These are phyloP conservation scores for Cyclophora punctaria DNA, from an alignment of 2,888 invertebrate genomes.

Conservation along the genomic window DNA sequence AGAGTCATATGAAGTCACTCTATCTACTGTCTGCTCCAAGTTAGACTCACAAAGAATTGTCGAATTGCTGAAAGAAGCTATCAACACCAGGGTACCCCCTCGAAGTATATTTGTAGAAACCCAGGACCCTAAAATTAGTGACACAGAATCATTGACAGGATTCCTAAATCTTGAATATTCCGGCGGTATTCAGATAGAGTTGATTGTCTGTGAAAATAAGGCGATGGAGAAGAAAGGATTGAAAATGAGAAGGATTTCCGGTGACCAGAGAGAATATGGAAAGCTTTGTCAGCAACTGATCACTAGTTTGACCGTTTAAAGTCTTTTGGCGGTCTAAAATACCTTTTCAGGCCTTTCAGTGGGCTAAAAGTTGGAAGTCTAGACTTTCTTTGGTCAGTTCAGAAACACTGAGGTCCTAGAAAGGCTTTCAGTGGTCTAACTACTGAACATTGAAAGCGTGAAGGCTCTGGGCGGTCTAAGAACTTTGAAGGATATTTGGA, in stretches of 20 bases:
- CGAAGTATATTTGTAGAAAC: slow-evolving; percentile 68
- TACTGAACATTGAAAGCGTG: too few species aligned
- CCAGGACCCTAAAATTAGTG: slow-evolving; percentile 43
- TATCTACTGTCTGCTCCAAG: slow-evolving; percentile 87
- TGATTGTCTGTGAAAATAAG: slow-evolving; percentile 85
- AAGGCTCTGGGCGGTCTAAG: too few species aligned
- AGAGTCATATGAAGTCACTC: slow-evolving; percentile 80
- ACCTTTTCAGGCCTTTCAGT: background rate
- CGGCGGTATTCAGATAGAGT: slow-evolving; percentile 89
- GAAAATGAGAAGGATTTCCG: slow-evolving; percentile 90
- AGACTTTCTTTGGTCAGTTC: too few species aligned
- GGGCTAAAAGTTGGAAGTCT: too few species aligned
- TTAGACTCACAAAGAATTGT: slow-evolving; percentile 86
- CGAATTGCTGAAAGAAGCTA: slow-evolving; percentile 85
- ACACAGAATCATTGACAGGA: slow-evolving; percentile 55
- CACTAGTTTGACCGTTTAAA: slow-evolving; percentile 85
- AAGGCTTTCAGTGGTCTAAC: too few species aligned
- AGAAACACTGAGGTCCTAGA: too few species aligned
- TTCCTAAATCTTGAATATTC: slow-evolving; percentile 83
- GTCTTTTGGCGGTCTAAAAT: background rate
- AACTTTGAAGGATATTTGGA: too few species aligned
- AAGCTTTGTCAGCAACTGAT: slow-evolving; percentile 91
- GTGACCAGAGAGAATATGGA: slow-evolving; percentile 90
- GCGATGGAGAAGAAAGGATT: slow-evolving; percentile 84
- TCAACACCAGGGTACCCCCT: slow-evolving; percentile 86